A percentile compares a stretch with the other conserved stretches of the same genome.
phyloP scores from a whole-genome alignment of 92 coral and sea anemone genomes.

The Pocillopora grandis region DNA sequence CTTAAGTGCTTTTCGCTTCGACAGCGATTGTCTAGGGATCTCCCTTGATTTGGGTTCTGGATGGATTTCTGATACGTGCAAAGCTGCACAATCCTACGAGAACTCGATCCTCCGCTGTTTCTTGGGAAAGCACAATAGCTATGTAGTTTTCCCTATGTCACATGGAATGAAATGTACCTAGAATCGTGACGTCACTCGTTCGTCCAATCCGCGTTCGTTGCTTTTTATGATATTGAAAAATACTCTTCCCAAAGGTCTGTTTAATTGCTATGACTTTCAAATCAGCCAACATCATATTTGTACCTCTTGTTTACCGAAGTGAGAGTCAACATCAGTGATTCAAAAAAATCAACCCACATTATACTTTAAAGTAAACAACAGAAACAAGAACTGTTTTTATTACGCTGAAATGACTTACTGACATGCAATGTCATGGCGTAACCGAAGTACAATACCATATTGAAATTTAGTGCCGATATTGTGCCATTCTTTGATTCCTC shows the following conservation, averaged over 20 bases:
- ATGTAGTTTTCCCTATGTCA: conserved; percentile 29
- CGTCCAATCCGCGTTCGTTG: conserved; percentile 29
- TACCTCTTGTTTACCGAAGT: neutral
- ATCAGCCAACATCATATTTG: neutral
- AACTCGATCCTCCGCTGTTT: neutral
- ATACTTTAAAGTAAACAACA: neutral
- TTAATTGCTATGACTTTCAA: conserved; percentile 8
- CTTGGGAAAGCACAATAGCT: conserved; percentile 3
- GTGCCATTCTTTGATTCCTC: no score
- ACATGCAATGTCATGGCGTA: no score
- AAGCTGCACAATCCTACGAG: conserved; percentile 10
- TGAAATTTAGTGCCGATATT: no score
- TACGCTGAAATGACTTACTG: no score
- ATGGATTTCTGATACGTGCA: conserved; percentile 11
- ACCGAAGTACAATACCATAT: no score
- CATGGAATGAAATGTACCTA: conserved; percentile 4
- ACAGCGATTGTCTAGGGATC: neutral
- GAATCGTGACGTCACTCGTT: conserved; percentile 21
- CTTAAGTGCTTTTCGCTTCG: neutral
- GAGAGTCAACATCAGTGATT: neutral
- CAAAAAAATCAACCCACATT: neutral
- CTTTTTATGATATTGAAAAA: conserved; percentile 1
- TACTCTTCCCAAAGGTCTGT: neutral
- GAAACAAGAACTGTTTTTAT: no score
- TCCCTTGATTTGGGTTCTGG: conserved; percentile 13